phyloP scores from a whole-genome alignment of 2,113 vertebrate genomes.

The Coracopsis vasa region DNA sequence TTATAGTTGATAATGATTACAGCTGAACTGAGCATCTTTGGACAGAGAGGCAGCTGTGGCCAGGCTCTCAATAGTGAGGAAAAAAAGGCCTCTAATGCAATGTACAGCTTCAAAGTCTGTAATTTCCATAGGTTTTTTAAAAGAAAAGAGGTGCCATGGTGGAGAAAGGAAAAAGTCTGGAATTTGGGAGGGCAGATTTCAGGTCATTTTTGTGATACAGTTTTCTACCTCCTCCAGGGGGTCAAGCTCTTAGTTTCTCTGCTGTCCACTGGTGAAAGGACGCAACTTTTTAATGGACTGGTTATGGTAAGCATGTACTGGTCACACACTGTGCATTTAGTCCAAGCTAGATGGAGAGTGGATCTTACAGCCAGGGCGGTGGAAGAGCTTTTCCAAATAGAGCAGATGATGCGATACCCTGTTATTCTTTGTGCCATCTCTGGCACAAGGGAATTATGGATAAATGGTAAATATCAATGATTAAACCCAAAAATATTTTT shows the following conservation, averaged over 20 bases:
- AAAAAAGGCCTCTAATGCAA: background rate
- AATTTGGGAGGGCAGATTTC: background rate
- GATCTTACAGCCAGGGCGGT: background rate
- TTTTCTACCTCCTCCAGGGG: background rate
- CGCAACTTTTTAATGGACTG: background rate
- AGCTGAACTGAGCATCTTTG: background rate
- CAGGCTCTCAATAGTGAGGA: background rate
- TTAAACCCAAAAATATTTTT: background rate
- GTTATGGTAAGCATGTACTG: rapidly evolving
- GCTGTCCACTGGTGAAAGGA: background rate
- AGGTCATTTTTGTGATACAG: background rate
- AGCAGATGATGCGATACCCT: rapidly evolving
- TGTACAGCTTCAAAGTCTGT: background rate
- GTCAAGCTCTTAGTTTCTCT: background rate
- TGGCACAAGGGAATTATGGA: background rate
- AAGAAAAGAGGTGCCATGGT: background rate
- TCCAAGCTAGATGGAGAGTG: background rate
- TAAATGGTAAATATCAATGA: background rate
- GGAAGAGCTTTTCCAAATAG: background rate
- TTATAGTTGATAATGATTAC: background rate
- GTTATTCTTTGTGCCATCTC: background rate
- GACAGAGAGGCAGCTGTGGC: background rate
- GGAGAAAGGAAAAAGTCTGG: background rate
- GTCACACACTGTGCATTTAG: rapidly evolving
- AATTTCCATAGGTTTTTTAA: background rate